Percentiles rank a stretch among this genome's conserved stretches.
Conservation (phyloP, 1,140 invertebrate species). For the Lutraria rhynchaena region DNA sequence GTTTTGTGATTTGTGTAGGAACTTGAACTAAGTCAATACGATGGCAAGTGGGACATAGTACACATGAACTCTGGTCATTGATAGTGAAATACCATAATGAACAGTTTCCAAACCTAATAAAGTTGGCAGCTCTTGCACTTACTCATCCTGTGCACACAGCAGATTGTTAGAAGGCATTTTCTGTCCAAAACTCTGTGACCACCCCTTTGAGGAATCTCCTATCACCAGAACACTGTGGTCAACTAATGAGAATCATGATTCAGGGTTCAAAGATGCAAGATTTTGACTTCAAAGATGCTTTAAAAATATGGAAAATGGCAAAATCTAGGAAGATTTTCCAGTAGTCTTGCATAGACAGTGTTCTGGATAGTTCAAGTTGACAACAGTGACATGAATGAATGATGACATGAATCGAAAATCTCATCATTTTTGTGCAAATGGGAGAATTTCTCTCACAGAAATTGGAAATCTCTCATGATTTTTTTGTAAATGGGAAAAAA, state of each 20-base stretch:
- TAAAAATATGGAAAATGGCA: neutral
- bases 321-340: constrained; percentile 25
- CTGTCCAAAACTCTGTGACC: constrained; percentile 29
- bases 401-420: too few species aligned
- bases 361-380: too few species aligned
- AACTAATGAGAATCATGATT: constrained; percentile 45
- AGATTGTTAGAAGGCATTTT: constrained; percentile 56
- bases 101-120: constrained; percentile 46
- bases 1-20: too few species aligned
- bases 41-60: too few species aligned
- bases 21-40: too few species aligned
- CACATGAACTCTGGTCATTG: constrained; percentile 18
- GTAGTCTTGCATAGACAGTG: neutral
- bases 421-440: too few species aligned
- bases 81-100: constrained; percentile 21
- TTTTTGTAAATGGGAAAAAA: too few species aligned
- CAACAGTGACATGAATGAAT: too few species aligned
- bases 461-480: too few species aligned
- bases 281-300: constrained; percentile 32
- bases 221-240: constrained; percentile 19
- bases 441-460: too few species aligned
- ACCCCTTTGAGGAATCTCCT: constrained; percentile 43
- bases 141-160: constrained; percentile 57
- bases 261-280: constrained; percentile 7
- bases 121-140: constrained; percentile 32